Conservation (phyloP, 2,113 vertebrate genomes). For the Poeciliopsis prolifica region DNA sequence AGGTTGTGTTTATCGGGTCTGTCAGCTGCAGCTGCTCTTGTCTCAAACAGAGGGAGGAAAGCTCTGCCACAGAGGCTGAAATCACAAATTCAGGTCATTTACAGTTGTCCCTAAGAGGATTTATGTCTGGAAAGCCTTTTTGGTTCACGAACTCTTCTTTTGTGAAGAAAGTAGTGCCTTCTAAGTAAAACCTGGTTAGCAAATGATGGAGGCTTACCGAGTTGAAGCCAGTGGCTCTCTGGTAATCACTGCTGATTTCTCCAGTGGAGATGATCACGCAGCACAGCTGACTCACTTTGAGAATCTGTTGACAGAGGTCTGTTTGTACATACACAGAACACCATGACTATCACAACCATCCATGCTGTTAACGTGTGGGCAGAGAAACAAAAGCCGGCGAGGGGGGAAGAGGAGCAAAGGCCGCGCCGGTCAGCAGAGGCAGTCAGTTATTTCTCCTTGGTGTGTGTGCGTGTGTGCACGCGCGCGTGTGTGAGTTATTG, state of each 20-base stretch:
- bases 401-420: constrained; percentile 10
- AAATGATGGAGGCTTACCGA: background rate
- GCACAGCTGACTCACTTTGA: background rate
- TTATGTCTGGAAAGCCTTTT: background rate
- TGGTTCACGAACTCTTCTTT: background rate
- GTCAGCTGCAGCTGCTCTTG: background rate
- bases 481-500: background rate
- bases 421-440: background rate
- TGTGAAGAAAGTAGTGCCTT: background rate
- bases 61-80: background rate
- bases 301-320: constrained; percentile 9
- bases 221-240: background rate
- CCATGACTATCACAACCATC: background rate
- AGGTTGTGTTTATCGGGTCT: background rate
- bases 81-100: background rate
- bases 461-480: background rate
- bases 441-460: background rate
- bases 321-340: background rate
- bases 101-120: background rate
- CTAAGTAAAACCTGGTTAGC: constrained; percentile 1
- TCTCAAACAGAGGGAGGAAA: background rate
- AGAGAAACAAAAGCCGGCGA: background rate
- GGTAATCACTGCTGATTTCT: background rate
- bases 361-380: background rate
- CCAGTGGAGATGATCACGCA: background rate